Base-by-base conservation (phyloP, 2,888 invertebrate genomes). In the Ophion ventricosus region DNA sequence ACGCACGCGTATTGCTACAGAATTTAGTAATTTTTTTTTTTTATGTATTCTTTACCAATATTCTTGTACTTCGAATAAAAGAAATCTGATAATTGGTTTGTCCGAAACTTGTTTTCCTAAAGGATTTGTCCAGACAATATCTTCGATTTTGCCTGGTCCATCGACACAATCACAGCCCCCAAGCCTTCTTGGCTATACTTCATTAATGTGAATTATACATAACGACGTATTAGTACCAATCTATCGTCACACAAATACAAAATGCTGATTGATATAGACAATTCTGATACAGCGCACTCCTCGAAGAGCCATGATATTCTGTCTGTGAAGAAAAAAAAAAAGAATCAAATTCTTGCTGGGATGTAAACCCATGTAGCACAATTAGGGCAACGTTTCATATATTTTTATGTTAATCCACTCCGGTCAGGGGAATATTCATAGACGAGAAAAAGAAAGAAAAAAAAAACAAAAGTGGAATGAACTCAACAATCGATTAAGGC, bases 321-420 rank as follows among this genome's bases (percentile, higher is more conserved):
- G 35, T 29, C 35, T n/a, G 75, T 8, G 20, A 56, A 25, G 11
- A 26, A 17, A 59, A 20, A 67, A 67, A 59, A 40, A 54, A 59
- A 0, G 20, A 59, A 29, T 29, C 26, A 5, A 54, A 79, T 40
- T 61, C 17, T 70, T 20, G 29, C 35, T 69, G 23, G n/a, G 25
- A 63, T 20, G 23, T 2, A 63, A 63, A 57, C 20, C 14, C 0
- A 61, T 14, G 61, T 49, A 67, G 49, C 25, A 40, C 3, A 54
- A 29, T 64, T 17, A 49, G 57, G 17, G 23, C 49, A n/a, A 35
- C 14, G 11, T 25, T 14, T 69, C 25, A 14, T 5, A 25, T n/a
- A 26, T 69, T 17, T 54, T 54, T 1, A 26, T 23, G 64, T 77
- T 73, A 73, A 82, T 66, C 63, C 57, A 76, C 76, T 81, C 64